Evolutionary conservation across 2,888 invertebrate genomes (phyloP), one percentile per base, ranked within the genome.

Genomic region (Limnephilus auricula): DNA sequence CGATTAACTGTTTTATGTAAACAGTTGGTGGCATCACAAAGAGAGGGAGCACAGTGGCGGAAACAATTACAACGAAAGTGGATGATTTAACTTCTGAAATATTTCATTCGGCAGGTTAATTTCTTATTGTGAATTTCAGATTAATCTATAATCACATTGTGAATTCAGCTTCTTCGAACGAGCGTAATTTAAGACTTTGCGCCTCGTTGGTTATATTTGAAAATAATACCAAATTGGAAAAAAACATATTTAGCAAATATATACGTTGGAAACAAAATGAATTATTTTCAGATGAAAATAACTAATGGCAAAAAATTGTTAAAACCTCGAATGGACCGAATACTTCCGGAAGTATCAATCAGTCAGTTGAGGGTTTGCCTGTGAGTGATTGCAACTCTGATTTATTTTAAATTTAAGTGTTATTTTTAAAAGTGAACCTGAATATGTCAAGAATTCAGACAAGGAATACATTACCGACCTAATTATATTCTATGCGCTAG

Each of bases 1-100:
- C 92, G 92, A 92, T 92, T 92, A 92, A 92, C 92, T 91, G 92
- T 92, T 92, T 92, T 89, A 86, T 89, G 92, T 92, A 92, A 92
- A 92, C 92, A 92, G 91, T 92, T 79, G 84, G 91, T 79, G 89
- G 91, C 90, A 91, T 92, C 86, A 92, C 90, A 92, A 92, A 91
- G 92, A 65, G 40, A 32, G 32, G 84, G 87, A 89, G 79, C 80
- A 89, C 87, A 92, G 90, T 92, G 91, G 85, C 34, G 90, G 90
- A 90, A 92, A 91, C 91, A 91, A 91, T 92, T 92, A 91, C 92
- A 90, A 40, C 80, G 91, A 89, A 90, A 91, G 86, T 79, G 90
- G 89, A 86, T 90, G 90, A 88, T 92, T 92, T 90, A 83, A 91
- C 85, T 90, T 89, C 89, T 89, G 65, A 87, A 88, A 89, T 34